Evolutionary conservation across 1,140 invertebrate species (phyloP), one percentile per base, ranked within the genome.

Genomic region (Solen grandis): DNA sequence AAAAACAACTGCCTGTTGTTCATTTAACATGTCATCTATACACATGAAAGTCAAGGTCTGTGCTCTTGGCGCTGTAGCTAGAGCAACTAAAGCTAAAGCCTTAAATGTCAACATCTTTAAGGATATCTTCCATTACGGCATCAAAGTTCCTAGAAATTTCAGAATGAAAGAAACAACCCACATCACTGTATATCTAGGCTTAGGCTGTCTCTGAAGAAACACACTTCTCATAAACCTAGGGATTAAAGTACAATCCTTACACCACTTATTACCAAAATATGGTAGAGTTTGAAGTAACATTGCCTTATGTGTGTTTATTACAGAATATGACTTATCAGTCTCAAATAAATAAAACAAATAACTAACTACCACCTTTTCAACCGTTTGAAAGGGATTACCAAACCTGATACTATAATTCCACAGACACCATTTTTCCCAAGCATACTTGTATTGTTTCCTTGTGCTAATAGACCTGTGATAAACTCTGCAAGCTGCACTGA

Each of bases 91-190:
- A 14, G 60, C 60, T 31, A 54, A 19, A 0, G 55, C 38, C 38
- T 75, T 75, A 52, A 52, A 65, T 14, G 59, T 75, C 22, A 75
- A 65, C 8, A 75, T 16, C 65, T 65, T 75, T n/a, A 75, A 33
- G 8, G 59, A 22, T n/a, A 75, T 31, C 1, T 60, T n/a, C 22
- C 41, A 19, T 35, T 33, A 33, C 2, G 27, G 38, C 14, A 4
- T 22, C n/a, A 75, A 62, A 41, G 59, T 35, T 16, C 25, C 25
- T 22, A 75, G 46, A 65, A 19, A 75, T 52, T 54, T 75, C 19
- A 74, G 52, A 0, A 74, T 59, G 16, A 74, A 19, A 27, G 55
- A 31, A 0, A 74, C 57, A 59, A 62, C 72, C 57, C 72, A 74
- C 5, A 41, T 74, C 29, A 62, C 50, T 25, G 27, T 46, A 62